Evolutionary conservation across 2,888 invertebrate genomes (phyloP).

Genomic region (Cacoxenus indagator): DNA sequence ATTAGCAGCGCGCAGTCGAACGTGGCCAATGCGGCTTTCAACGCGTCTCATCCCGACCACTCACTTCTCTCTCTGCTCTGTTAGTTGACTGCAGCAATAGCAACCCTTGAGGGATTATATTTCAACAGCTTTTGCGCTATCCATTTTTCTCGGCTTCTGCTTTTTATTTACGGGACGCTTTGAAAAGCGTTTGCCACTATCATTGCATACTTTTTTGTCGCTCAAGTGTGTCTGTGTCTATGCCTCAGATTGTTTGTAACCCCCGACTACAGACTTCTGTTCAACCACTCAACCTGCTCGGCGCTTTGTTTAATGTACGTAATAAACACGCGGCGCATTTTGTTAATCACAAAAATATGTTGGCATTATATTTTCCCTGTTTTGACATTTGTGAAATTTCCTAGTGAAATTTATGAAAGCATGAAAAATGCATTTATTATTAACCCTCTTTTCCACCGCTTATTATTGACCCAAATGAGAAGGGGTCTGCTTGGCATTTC

Average conservation of each 20-base stretch:
- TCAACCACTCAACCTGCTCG: too few relatives aligned
- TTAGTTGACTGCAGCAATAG: slow-evolving; percentile 44
- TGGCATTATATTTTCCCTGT: slow-evolving; percentile 50
- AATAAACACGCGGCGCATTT: slow-evolving; percentile 55
- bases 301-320: slow-evolving; percentile 59
- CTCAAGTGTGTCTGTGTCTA: slow-evolving; percentile 32
- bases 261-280: too few relatives aligned
- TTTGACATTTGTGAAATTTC: neutral
- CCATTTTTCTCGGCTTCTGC: neutral
- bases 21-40: too few relatives aligned
- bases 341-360: slow-evolving; percentile 43
- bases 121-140: slow-evolving; percentile 43
- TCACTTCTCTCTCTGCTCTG: too few relatives aligned
- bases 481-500: too few relatives aligned
- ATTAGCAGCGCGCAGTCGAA: slow-evolving; percentile 34
- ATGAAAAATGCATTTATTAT: slow-evolving; percentile 42
- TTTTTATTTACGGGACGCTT: too few relatives aligned
- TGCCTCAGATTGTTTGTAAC: too few relatives aligned
- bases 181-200: neutral
- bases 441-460: slow-evolving; percentile 34
- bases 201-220: slow-evolving; percentile 47
- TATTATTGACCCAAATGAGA: too few relatives aligned
- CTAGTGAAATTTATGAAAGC: slow-evolving; percentile 38
- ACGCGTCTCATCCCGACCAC: too few relatives aligned
- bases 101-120: slow-evolving; percentile 64